Evolutionary conservation across 1,140 invertebrate genomes (phyloP), one percentile per base, ranked within the genome.

Genomic region (Leptopilina boulardi): DNA sequence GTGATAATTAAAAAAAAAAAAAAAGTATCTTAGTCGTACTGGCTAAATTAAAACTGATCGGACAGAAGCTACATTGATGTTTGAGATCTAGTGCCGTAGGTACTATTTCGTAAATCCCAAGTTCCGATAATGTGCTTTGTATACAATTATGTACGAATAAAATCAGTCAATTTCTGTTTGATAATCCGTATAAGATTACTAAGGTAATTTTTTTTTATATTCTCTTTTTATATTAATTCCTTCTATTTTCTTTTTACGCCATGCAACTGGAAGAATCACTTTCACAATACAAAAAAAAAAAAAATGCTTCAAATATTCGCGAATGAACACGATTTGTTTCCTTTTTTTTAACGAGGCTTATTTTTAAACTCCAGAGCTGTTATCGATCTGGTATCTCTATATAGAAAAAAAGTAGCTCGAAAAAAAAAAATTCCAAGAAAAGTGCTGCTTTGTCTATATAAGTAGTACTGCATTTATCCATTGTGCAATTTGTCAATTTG

Each of bases 41-140:
- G 34, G n/a, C 56, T 59, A 59, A 66, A 66, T 59, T 72, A 23
- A 75, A 44, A 59, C 6, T 18, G 42, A 38, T 70, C 2, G 38
- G 51, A 56, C 47, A 66, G 56, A 70, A 71, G 71, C 30, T 75
- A 75, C 38, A 44, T 75, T 44, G 38, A 70, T 74, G 59, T 71
- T 75, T 78, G 77, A 78, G 77, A 78, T 78, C 77, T 75, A 73
- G 71, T 78, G 72, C 74, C 73, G 56, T 78, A 75, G 59, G 59
- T 66, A 66, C 75, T 75, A 75, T 75, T 75, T 78, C 77, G 54
- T 73, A 73, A 78, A 78, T 70, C 77, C 70, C 77, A 75, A 70
- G 26, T 78, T 75, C 19, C 42, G 74, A 59, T 74, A 66, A 23
- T 66, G 59, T 66, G 59, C 26, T 23, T 30, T 30, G 59, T 30